Evolutionary conservation across 1,140 invertebrate species (phyloP), one percentile per base, ranked within the genome.

Genomic region (Saccostrea echinata): DNA sequence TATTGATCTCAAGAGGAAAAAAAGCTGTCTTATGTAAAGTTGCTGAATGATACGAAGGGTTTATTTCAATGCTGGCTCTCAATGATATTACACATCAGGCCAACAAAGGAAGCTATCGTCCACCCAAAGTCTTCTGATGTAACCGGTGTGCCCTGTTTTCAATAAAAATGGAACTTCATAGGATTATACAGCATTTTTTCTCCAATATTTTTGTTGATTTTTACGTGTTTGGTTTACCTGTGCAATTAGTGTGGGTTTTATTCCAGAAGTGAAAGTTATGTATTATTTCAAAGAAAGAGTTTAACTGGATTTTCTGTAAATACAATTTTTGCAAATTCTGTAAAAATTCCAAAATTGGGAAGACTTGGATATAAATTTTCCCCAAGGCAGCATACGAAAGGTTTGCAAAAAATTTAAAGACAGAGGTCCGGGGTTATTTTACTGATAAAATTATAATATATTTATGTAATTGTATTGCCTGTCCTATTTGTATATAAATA

Each of bases 401-500:
- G 68, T 76, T 76, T 76, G 68, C 68, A 76, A 76, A 76, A 64
- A 30, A 76, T 30, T 76, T 30, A 71, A 71, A 61, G 30, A 76
- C 68, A 76, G 68, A 76, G 68, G 68, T 76, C 68, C 27, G 24
- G 68, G 24, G 27, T 16, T 76, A 76, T 76, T 76, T 76, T 76
- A 76, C 68, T 30, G 27, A 71, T 30, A 33, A 76, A 27, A 76
- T 8, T 30, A 76, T 76, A 76, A 76, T 76, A 76, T 76, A 76
- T 76, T 76, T 76, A 76, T 76, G 68, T 76, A 76, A 76, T 30
- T 76, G 68, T 76, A 76, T 76, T 76, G 68, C 68, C 68, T 76
- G 27, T 76, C 68, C 68, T 76, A 76, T 76, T 76, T 76, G 68
- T 76, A 76, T 76, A 76, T 76, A 76, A 76, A 33, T 76, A 76